phyloP scores from a whole-genome alignment of 2,797 vertebrate genomes.

The Siniperca obscura region DNA sequence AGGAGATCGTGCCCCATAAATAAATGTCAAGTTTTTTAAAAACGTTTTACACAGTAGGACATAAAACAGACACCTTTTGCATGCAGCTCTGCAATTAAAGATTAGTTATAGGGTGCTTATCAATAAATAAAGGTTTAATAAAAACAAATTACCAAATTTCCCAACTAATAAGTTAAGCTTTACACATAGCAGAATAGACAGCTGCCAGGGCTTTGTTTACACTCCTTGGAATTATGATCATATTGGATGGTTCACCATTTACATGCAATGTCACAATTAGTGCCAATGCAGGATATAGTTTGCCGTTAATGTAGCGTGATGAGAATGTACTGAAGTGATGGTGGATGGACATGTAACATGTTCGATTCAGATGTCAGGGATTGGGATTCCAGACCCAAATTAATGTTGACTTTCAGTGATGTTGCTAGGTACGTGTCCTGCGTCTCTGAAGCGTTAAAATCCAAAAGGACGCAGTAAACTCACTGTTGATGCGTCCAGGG shows the following conservation, averaged over 20 bases:
- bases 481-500: too few species aligned
- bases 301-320: slow-evolving; percentile 19
- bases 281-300: slow-evolving; percentile 13
- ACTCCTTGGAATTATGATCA: background rate
- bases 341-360: background rate
- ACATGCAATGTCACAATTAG: background rate
- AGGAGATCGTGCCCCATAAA: slow-evolving; percentile 2
- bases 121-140: slow-evolving; percentile 14
- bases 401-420: background rate
- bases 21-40: background rate
- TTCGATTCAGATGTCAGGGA: slow-evolving; percentile 8
- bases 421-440: too few species aligned
- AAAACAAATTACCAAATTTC: background rate
- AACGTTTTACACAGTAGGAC: background rate
- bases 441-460: too few species aligned
- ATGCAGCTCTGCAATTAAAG: slow-evolving; percentile 7
- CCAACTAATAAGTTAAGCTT: background rate
- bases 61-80: slow-evolving; percentile 6
- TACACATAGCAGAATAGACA: background rate
- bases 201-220: slow-evolving; percentile 1
- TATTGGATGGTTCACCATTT: slow-evolving; percentile 8
- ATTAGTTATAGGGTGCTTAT: slow-evolving; percentile 3
- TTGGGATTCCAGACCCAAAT: slow-evolving; percentile 13
- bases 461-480: too few species aligned
- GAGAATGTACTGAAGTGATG: background rate